Evolutionary conservation across 2,113 vertebrate species (phyloP).

Genomic region (Rhizomys pruinosus): DNA sequence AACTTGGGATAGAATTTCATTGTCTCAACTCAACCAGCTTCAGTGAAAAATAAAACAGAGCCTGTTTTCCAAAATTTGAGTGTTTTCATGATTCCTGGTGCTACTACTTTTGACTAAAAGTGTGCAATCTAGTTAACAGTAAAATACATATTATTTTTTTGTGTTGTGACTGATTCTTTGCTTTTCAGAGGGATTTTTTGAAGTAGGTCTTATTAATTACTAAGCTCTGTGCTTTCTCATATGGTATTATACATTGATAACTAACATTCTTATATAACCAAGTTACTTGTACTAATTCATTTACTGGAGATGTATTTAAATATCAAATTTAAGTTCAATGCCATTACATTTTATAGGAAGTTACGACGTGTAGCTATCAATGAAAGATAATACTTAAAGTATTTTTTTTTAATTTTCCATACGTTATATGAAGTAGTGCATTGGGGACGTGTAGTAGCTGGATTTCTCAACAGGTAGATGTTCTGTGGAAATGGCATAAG

Average conservation of each 20-base stretch:
- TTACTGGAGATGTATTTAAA: constrained; percentile 11
- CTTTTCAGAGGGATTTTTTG: not conserved
- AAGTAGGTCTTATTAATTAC: constrained; percentile 4
- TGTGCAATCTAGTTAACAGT: not conserved
- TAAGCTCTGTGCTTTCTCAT: not conserved
- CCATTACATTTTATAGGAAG: not conserved
- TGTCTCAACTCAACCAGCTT: not conserved
- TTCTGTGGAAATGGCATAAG: not conserved
- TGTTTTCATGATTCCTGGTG: constrained; percentile 22
- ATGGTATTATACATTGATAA: not conserved
- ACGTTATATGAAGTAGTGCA: not conserved
- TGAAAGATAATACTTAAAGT: not conserved
- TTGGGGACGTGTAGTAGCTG: not conserved
- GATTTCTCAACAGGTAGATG: constrained; percentile 23
- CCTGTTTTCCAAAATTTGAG: not conserved
- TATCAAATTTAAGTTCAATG: not conserved
- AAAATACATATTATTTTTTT: constrained; percentile 15
- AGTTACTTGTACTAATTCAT: not conserved
- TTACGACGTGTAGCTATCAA: not conserved
- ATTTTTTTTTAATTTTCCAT: not conserved
- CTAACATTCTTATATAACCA: not conserved
- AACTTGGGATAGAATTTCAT: not conserved
- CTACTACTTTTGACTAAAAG: constrained; percentile 69
- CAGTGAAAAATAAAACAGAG: constrained; percentile 29
- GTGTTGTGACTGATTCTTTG: constrained; percentile 1